Evolutionary conservation across 2,797 vertebrate species (phyloP).

Genomic region (Pseudochromis fuscus): DNA sequence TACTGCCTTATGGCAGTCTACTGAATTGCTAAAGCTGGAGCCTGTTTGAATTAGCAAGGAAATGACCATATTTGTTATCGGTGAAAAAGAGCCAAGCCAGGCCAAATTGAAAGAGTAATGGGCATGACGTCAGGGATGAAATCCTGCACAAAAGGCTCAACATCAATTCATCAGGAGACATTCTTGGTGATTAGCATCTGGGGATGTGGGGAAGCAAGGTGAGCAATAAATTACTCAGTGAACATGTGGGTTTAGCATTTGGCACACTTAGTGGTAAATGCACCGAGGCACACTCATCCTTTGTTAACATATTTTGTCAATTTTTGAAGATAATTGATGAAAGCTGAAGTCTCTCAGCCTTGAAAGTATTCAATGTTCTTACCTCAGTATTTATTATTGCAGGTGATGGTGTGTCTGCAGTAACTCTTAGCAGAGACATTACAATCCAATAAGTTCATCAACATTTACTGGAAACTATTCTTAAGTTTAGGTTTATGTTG

Average conservation of each 20-base stretch:
- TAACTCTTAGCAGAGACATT: not conserved
- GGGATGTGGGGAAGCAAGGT: constrained; percentile 49
- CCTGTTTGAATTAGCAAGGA: constrained; percentile 72
- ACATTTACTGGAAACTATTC: not conserved
- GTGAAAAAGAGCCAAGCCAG: constrained; percentile 80
- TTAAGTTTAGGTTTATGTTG: no score
- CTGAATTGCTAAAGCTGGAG: constrained; percentile 70
- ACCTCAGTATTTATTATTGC: not conserved
- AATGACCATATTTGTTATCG: constrained; percentile 82
- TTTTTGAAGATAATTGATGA: not conserved
- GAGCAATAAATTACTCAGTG: constrained; percentile 45
- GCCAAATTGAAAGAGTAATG: constrained; percentile 91
- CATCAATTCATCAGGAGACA: constrained; percentile 89
- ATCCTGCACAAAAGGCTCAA: constrained; percentile 81
- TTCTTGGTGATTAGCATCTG: constrained; percentile 81
- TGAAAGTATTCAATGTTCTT: not conserved
- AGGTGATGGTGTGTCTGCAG: not conserved
- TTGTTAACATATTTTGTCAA: not conserved
- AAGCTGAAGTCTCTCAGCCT: not conserved
- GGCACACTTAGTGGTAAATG: constrained; percentile 27
- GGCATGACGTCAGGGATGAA: constrained; percentile 78
- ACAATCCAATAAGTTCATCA: not conserved
- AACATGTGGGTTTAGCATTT: constrained; percentile 37
- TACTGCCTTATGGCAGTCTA: constrained; percentile 65
- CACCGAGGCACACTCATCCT: not conserved